phyloP scores from a whole-genome alignment of 2,113 vertebrate genomes.

The Hucho hucho region DNA sequence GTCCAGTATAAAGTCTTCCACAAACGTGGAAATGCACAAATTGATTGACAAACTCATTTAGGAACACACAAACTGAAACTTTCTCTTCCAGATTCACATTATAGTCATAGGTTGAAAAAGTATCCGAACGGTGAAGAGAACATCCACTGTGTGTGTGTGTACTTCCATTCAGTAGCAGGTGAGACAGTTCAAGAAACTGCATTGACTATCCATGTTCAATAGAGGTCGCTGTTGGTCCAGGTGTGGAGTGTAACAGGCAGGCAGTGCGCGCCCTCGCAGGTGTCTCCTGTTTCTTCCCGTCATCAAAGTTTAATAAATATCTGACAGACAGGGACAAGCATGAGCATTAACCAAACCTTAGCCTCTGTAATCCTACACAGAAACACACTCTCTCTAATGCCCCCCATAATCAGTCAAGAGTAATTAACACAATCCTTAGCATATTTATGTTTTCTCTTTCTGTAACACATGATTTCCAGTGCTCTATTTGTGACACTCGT shows the following conservation, averaged over 20 bases:
- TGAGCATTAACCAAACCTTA: slow-evolving; percentile 37
- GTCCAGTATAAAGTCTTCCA: background rate
- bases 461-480: no score
- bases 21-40: no score
- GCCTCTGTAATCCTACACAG: background rate
- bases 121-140: background rate
- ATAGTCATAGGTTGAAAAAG: background rate
- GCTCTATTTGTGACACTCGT: no score
- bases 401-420: no score
- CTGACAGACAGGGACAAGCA: slow-evolving; percentile 47
- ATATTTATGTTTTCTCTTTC: no score
- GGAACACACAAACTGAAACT: background rate
- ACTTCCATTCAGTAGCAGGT: background rate
- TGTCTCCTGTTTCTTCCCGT: background rate
- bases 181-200: background rate
- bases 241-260: background rate
- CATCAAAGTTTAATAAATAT: slow-evolving; percentile 62
- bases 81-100: background rate
- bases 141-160: background rate
- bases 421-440: no score
- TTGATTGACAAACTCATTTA: no score
- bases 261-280: background rate
- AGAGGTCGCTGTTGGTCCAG: slow-evolving; percentile 15
- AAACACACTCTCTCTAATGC: no score
- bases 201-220: slow-evolving; percentile 5